Percentiles rank a stretch among this genome's conserved stretches.
These are phyloP conservation scores for Rhingia rostrata DNA, from an alignment of 2,888 invertebrate species.

Conservation along the genomic window DNA sequence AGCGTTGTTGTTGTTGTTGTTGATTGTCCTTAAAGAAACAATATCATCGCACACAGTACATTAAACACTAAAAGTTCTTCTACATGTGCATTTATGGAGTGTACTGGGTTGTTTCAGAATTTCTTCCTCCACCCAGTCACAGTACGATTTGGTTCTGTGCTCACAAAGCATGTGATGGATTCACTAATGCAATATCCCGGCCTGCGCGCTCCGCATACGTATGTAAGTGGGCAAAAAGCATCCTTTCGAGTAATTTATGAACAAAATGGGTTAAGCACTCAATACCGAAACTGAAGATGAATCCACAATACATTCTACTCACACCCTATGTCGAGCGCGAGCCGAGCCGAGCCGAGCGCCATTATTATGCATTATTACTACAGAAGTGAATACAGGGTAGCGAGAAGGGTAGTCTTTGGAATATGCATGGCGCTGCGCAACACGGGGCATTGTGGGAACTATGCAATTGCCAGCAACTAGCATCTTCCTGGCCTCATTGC, in stretches of 20 bases:
- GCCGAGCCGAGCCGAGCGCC: slow-evolving; percentile 25
- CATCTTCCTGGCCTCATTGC: slow-evolving; percentile 61
- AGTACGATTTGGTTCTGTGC: slow-evolving; percentile 1
- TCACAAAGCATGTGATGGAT: slow-evolving; percentile 54
- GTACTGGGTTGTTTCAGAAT: background rate
- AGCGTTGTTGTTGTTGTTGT: slow-evolving; percentile 30
- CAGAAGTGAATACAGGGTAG: background rate
- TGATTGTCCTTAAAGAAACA: slow-evolving; percentile 63
- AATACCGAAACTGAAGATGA: slow-evolving; percentile 74
- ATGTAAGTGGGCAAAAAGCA: slow-evolving; percentile 66
- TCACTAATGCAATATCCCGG: slow-evolving; percentile 63
- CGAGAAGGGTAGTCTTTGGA: background rate
- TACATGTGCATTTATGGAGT: slow-evolving; percentile 3
- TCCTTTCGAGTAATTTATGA: slow-evolving; percentile 75
- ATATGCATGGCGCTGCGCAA: background rate
- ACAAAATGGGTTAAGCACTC: slow-evolving; percentile 76
- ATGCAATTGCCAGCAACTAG: slow-evolving; percentile 61
- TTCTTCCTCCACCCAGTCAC: background rate
- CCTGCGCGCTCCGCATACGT: slow-evolving; percentile 1
- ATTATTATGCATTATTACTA: slow-evolving; percentile 64
- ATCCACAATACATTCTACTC: slow-evolving; percentile 44
- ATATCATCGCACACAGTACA: slow-evolving; percentile 59
- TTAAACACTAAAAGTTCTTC: slow-evolving; percentile 58
- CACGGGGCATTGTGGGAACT: background rate
- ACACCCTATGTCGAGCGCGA: slow-evolving; percentile 6